These are phyloP conservation scores for Aphaenogaster ashmeadi DNA, from an alignment of 1,140 invertebrate genomes.

Conservation along the genomic window DNA sequence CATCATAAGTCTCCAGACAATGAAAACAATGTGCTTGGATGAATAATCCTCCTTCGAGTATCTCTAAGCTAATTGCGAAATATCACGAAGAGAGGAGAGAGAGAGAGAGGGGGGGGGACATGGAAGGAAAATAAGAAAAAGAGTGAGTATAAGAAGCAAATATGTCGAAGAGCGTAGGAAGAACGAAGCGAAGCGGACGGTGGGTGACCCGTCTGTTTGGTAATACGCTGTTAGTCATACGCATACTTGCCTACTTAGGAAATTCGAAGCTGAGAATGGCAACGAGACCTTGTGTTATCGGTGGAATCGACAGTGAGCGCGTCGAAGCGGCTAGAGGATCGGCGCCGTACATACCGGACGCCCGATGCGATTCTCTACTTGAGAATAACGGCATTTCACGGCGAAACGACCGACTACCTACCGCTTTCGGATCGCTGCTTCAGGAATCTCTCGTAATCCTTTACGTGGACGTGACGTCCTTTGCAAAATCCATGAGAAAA, in stretches of 20 bases:
- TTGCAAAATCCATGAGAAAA: neutral
- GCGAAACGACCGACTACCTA: constrained; percentile 38
- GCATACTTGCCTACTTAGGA: constrained; percentile 73
- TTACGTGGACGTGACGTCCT: neutral
- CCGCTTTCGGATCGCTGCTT: constrained; percentile 41
- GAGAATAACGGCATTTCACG: constrained; percentile 59
- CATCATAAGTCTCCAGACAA: constrained; percentile 64
- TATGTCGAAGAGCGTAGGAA: neutral
- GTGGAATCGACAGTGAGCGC: constrained; percentile 58
- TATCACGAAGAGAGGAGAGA: neutral
- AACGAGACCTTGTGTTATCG: constrained; percentile 70
- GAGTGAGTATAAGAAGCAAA: neutral
- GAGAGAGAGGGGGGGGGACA: neutral
- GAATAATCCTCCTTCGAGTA: constrained; percentile 73
- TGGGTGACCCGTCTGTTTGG: constrained; percentile 39
- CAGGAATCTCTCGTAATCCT: constrained; percentile 48
- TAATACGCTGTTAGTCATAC: constrained; percentile 75
- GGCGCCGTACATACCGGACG: constrained; percentile 18
- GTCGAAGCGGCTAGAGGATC: neutral
- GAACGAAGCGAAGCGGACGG: constrained; percentile 29
- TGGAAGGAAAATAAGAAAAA: neutral
- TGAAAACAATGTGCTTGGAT: constrained; percentile 75
- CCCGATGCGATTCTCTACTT: constrained; percentile 18
- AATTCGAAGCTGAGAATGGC: constrained; percentile 76
- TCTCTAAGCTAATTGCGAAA: constrained; percentile 63